Percentiles rank a stretch among this genome's conserved stretches.
These are phyloP conservation scores for Cheilinus undulatus DNA, from an alignment of 2,113 vertebrate genomes.

Conservation along the genomic window DNA sequence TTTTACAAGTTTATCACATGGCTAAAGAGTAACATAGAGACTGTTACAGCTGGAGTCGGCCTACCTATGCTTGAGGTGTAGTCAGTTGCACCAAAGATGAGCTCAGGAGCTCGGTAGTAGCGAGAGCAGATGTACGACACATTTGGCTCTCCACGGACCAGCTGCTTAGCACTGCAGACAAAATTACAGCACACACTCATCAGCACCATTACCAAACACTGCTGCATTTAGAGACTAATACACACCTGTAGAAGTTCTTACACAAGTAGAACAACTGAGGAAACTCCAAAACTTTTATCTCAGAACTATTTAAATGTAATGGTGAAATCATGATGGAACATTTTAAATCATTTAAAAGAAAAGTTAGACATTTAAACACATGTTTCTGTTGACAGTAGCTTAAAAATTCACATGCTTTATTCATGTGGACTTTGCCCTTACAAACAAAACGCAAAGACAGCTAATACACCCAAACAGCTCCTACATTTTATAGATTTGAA, in stretches of 20 bases:
- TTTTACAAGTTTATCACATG: neutral
- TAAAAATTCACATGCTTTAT: no score
- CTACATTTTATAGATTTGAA: no score
- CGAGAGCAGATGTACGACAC: slow-evolving; percentile 99
- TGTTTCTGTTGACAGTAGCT: no score
- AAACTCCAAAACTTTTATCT: neutral
- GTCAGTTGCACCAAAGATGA: slow-evolving; percentile 99
- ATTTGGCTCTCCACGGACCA: slow-evolving; percentile 98
- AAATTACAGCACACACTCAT: slow-evolving; percentile 28
- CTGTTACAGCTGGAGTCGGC: slow-evolving; percentile 10
- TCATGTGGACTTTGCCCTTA: no score
- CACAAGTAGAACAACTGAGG: neutral
- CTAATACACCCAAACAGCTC: no score
- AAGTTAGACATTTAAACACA: no score
- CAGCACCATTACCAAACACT: neutral
- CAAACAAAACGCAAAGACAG: no score
- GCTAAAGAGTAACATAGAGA: neutral
- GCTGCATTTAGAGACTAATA: neutral
- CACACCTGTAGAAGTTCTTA: neutral
- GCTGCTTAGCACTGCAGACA: slow-evolving; percentile 93
- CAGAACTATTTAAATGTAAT: no score
- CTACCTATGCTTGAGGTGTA: slow-evolving; percentile 99
- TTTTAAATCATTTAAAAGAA: no score
- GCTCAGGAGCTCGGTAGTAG: slow-evolving; percentile 99
- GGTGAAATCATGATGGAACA: no score